Base-by-base conservation (phyloP, 2,888 invertebrate species). In the Sphaerophoria rueppellii region DNA sequence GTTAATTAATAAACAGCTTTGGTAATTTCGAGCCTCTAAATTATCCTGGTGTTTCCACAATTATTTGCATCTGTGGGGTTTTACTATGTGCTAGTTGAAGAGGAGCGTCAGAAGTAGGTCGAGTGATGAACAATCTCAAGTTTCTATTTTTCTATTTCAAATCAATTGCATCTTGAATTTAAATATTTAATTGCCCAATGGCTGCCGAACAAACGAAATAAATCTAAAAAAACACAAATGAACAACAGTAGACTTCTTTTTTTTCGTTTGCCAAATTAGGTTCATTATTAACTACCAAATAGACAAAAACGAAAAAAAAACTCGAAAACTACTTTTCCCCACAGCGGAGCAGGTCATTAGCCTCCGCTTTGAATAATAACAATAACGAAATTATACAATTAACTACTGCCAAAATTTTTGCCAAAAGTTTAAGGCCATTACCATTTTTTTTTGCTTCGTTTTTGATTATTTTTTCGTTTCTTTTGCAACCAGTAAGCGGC, bases 391-490 rank as follows among this genome's bases (percentile, higher is more conserved):
- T 52, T 16, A 57, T 16, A 43, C 6, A 57, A 69, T 14, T 35
- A 34, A 48, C 34, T 57, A 35, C 14, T 57, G 35, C 58, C 73
- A 65, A 34, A 63, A 71, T 74, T 74, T 79, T 82, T 79, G 78
- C 70, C 70, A 71, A 79, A 82, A 82, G 79, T 82, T 82, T 82
- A 82, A 82, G 82, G 82, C 79, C 82, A 79, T 54, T 65, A 57
- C 24, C n/a, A 16, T 32, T 61, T 32, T 60, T 6, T 6, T 12
- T 24, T 61, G 40, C 1, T 40, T 40, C 6, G 9, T 37, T 32
- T 37, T 32, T 61, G n/a, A n/a, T n/a, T n/a, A n/a, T 32, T 60
- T 7, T 6, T 5, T 12, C 43, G 24, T 46, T 24, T 65, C 50
- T 50, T 40, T 34, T 16, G 11, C 34, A n/a, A n/a, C 40, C 32